A percentile compares a stretch with the other conserved stretches of the same genome.
Conservation (phyloP, 2,888 invertebrate species). For the Drosophila hamatofila region DNA sequence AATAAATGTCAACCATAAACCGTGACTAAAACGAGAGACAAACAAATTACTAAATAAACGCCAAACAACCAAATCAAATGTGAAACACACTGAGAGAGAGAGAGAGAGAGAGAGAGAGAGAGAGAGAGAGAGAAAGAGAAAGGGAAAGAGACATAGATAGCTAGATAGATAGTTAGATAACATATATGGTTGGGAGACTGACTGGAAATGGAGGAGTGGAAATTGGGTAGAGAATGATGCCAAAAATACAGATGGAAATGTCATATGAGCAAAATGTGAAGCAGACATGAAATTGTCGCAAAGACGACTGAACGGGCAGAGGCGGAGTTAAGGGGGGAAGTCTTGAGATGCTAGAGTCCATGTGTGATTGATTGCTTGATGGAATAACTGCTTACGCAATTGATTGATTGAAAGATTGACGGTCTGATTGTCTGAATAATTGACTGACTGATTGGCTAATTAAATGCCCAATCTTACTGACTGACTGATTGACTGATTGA, state of each 20-base stretch:
- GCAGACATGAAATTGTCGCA: conserved; percentile 7
- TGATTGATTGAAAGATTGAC: not conserved
- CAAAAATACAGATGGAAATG: conserved; percentile 24
- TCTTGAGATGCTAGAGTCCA: not conserved
- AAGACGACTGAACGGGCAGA: not conserved
- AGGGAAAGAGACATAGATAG: not conserved
- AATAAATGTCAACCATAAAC: conserved; percentile 80
- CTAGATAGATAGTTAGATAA: not conserved
- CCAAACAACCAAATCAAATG: conserved; percentile 42
- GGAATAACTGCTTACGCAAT: not conserved
- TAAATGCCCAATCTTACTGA: too few species aligned
- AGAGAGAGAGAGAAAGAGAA: not conserved
- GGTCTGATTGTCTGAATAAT: not conserved
- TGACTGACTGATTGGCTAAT: not conserved
- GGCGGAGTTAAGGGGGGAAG: conserved; percentile 1
- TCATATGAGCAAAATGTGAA: conserved; percentile 25
- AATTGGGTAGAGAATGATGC: conserved; percentile 2
- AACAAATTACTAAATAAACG: conserved; percentile 79
- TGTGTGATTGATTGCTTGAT: not conserved
- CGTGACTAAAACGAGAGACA: conserved; percentile 71
- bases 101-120: not conserved
- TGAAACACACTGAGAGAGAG: conserved; percentile 6
- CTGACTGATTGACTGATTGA: not conserved
- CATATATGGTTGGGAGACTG: not conserved
- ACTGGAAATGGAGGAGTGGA: conserved; percentile 1